Base-by-base conservation (phyloP, 2,797 vertebrate genomes). In the Synaphobranchus kaupii region DNA sequence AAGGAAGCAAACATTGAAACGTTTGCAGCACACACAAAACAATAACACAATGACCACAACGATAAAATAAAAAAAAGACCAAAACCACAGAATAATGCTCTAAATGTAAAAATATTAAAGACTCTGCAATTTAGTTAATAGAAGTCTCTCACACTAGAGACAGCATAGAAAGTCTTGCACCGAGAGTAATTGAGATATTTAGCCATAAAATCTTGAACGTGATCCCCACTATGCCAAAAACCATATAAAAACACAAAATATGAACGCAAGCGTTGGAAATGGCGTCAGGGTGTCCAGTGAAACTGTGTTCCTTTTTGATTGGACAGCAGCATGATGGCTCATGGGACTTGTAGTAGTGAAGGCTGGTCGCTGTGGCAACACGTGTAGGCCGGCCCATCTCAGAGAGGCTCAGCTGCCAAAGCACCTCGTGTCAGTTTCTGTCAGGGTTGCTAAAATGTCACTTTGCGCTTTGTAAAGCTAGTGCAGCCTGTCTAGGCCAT, bases 281-380 rank as follows among this genome's bases (percentile, higher is more conserved):
- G 8, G 39, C 73, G 44, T 2, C 5, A 5, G 73, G 17, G 20
- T 81, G 78, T 50, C 20, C 78, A 81, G 47, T 48, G 7, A 81
- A 50, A 48, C 78, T 10, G 20, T 94, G 94, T 9, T 17, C 22
- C 92, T 88, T 88, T 86, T 88, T 88, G 88, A 89, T 78, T 86
- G 88, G 90, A 92, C 88, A 93, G 88, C 91, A 86, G 39, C 4
- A 6, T 44, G n/a, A 93, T 93, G 93, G 94, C 93, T 95, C 92
- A 88, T 87, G 89, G 88, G 90, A 87, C 17, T 25, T 52, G 86
- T 84, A 89, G 87, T 88, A 50, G 86, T 89, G 85, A 91, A 88
- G 80, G 88, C 87, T 83, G 87, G 82, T 84, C 58, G 85, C 89
- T 86, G 85, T 48, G 78, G 78, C 44, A 50, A 81, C 44, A 48